phyloP scores from a whole-genome alignment of 1,140 invertebrate species.

The Macrobrachium nipponense region DNA sequence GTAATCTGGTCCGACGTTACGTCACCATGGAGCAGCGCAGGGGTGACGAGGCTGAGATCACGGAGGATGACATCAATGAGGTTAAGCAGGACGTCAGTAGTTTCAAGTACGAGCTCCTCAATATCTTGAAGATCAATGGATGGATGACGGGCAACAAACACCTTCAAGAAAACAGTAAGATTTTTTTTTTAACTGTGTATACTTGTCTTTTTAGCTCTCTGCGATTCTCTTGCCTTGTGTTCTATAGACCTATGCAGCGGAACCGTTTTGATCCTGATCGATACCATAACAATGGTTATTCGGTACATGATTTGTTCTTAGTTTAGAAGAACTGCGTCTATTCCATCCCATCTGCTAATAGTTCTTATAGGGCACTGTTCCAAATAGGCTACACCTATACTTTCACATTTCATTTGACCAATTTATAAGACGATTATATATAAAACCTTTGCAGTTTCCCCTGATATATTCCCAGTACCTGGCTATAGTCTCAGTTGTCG shows the following conservation, averaged over 20 bases:
- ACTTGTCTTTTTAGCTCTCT: background rate
- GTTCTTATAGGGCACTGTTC: too few species aligned
- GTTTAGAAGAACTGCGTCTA: too few species aligned
- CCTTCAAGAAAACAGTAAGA: conserved; percentile 47
- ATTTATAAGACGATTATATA: too few species aligned
- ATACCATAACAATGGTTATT: too few species aligned
- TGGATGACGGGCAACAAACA: conserved; percentile 72
- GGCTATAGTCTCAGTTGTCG: background rate
- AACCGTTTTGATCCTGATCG: background rate
- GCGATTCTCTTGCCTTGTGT: background rate
- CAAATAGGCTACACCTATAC: too few species aligned
- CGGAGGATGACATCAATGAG: conserved; percentile 96
- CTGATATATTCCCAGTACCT: background rate
- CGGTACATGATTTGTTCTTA: too few species aligned
- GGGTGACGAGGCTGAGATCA: conserved; percentile 86
- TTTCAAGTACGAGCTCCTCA: conserved; percentile 86
- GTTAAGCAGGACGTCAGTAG: conserved; percentile 94
- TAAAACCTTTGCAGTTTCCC: too few species aligned
- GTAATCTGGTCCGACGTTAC: conserved; percentile 82
- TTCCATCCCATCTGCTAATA: too few species aligned
- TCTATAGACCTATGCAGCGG: background rate
- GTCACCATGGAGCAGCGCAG: conserved; percentile 84
- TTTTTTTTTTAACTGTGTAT: too few species aligned
- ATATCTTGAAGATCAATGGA: conserved; percentile 85
- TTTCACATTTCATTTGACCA: too few species aligned